Conservation (phyloP, 2,888 invertebrate genomes). For the Chloromyia formosa region DNA sequence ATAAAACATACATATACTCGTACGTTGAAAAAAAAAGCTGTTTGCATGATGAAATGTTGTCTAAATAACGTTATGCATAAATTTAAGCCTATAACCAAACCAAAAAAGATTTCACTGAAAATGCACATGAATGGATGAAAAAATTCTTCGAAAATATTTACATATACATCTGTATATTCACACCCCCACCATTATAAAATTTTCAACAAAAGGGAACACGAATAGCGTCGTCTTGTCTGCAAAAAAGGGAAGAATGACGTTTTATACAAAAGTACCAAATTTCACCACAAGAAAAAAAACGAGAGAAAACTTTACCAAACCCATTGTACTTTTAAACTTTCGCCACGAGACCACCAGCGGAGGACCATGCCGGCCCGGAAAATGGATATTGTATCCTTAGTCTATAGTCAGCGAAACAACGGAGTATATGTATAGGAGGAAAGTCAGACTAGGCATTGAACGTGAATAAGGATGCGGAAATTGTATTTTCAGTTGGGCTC, state of each 20-base stretch:
- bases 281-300: not conserved
- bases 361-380: too few relatives aligned
- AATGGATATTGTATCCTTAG: too few relatives aligned
- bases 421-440: too few relatives aligned
- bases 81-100: conserved; percentile 34
- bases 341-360: not conserved
- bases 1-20: not conserved
- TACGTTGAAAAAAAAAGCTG: conserved; percentile 13
- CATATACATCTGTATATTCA: not conserved
- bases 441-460: too few relatives aligned
- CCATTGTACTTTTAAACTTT: conserved; percentile 15
- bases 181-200: not conserved
- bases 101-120: conserved; percentile 22
- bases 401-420: too few relatives aligned
- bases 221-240: not conserved
- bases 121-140: not conserved
- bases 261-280: too few relatives aligned
- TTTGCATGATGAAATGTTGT: conserved; percentile 42
- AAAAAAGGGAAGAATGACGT: not conserved
- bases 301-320: conserved; percentile 20
- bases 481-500: too few relatives aligned
- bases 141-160: not conserved
- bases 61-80: conserved; percentile 43
- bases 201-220: not conserved
- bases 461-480: too few relatives aligned